Percentiles rank a stretch among this genome's conserved stretches.
Evolutionary conservation across 1,140 invertebrate genomes (phyloP).

Genomic region (Ridgeia piscesae): DNA sequence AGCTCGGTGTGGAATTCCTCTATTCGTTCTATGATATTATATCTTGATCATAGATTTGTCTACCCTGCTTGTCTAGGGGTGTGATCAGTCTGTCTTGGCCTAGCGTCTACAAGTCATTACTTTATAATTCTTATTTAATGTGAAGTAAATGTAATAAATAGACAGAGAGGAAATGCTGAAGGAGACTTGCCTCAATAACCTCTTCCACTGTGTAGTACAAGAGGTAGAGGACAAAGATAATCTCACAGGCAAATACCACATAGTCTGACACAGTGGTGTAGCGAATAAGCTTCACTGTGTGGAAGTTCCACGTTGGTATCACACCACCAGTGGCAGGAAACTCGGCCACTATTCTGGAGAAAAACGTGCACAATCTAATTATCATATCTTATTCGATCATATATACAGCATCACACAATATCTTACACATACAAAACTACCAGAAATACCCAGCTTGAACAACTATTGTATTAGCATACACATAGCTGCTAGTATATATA

Average conservation of each 20-base stretch:
- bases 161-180: background rate
- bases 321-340: constrained; percentile 74
- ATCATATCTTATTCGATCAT: background rate
- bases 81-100: no score
- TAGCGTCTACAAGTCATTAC: background rate
- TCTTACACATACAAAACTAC: background rate
- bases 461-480: background rate
- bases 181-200: constrained; percentile 62
- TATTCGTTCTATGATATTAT: no score
- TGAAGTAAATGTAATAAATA: background rate
- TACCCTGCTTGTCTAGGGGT: no score
- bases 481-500: background rate
- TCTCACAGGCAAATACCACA: constrained; percentile 67
- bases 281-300: constrained; percentile 66
- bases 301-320: constrained; percentile 64
- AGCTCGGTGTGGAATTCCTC: no score
- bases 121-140: background rate
- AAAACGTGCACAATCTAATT: background rate
- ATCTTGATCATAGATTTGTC: no score
- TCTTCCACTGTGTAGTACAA: constrained; percentile 71
- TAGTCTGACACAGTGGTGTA: constrained; percentile 64
- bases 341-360: constrained; percentile 67
- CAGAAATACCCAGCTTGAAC: background rate
- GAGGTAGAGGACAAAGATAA: constrained; percentile 66
- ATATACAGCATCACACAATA: constrained; percentile 3